Percentiles rank a stretch among this genome's conserved stretches.
Evolutionary conservation across 2,797 vertebrate species (phyloP).

Genomic region (Hydrophis major): DNA sequence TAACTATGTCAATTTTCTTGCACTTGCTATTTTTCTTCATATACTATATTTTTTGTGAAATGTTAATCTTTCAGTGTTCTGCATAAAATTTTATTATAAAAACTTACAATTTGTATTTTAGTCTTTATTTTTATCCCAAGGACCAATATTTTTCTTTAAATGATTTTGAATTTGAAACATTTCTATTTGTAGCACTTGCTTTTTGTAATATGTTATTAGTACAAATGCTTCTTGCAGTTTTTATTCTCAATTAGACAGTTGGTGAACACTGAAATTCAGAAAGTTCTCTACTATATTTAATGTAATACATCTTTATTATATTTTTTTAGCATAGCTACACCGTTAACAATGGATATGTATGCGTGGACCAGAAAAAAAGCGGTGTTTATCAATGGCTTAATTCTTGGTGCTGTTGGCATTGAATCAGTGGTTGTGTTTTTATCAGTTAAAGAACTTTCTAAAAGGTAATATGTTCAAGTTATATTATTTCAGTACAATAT

Average conservation of each 20-base stretch:
- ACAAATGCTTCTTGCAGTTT: not conserved
- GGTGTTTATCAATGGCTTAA: slow-evolving; percentile 89
- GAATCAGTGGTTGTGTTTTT: slow-evolving; percentile 88
- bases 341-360: slow-evolving; percentile 98
- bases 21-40: not conserved
- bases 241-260: not conserved
- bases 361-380: slow-evolving; percentile 90
- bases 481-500: not conserved
- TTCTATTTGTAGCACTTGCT: not conserved
- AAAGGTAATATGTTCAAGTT: slow-evolving; percentile 73
- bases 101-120: not conserved
- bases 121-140: not conserved
- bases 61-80: not conserved
- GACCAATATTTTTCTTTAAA: not conserved
- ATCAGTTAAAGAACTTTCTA: slow-evolving; percentile 81
- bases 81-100: not conserved
- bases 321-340: slow-evolving; percentile 84
- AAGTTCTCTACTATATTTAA: not conserved
- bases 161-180: not conserved
- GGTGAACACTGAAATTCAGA: not conserved
- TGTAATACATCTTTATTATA: not conserved
- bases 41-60: not conserved
- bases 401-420: slow-evolving; percentile 87
- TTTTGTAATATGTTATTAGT: not conserved
- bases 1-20: not conserved